A percentile compares a stretch with the other conserved stretches of the same genome.
Evolutionary conservation across 2,797 vertebrate genomes (phyloP).

Genomic region (Pristis pectinata): DNA sequence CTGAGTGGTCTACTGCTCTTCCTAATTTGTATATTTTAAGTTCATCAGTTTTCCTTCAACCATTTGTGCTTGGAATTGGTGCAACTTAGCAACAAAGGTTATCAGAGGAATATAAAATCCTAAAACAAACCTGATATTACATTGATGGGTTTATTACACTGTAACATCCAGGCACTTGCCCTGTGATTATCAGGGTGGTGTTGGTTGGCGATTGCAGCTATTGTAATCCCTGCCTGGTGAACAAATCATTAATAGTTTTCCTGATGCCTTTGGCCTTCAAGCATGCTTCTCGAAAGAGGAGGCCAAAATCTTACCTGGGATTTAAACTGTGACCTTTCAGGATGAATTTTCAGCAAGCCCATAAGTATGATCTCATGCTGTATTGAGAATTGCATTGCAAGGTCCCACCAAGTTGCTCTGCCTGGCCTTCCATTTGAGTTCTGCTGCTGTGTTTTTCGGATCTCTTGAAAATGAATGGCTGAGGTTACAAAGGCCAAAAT

Average conservation of each 20-base stretch:
- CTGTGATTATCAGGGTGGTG: neutral
- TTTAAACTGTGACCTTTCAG: neutral
- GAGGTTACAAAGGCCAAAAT: neutral
- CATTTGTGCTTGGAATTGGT: neutral
- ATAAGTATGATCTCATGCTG: neutral
- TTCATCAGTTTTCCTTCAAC: neutral
- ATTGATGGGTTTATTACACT: neutral
- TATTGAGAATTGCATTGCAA: neutral
- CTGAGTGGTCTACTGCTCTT: too few relatives aligned
- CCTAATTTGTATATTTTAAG: too few relatives aligned
- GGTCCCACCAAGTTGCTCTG: neutral
- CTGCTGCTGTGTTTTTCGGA: neutral
- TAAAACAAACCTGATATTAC: neutral
- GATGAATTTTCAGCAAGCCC: too few relatives aligned
- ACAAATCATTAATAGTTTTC: too few relatives aligned
- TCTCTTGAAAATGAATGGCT: slow-evolving; percentile 4
- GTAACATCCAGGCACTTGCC: neutral
- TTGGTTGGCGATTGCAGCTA: neutral
- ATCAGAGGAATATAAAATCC: neutral
- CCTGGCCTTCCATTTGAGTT: neutral
- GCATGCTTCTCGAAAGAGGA: neutral
- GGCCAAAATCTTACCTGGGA: neutral
- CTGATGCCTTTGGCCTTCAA: neutral
- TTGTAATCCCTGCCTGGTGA: neutral
- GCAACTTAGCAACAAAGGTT: neutral